Evolutionary conservation across 2,888 invertebrate species (phyloP).

Genomic region (Dugesia japonica): DNA sequence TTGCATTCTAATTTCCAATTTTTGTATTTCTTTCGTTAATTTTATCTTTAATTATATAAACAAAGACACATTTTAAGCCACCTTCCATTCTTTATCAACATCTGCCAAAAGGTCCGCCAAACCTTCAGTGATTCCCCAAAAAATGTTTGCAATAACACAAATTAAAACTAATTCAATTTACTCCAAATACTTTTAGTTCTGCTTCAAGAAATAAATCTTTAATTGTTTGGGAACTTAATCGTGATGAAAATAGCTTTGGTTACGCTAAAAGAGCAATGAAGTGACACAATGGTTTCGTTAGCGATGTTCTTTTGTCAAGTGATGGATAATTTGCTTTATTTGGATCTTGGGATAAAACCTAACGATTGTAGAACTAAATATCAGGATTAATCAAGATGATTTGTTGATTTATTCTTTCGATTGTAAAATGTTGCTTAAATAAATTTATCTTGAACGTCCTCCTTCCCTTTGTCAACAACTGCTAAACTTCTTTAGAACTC

Average conservation of each 20-base stretch:
- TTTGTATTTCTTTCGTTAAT: no score
- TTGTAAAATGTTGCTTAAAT: no score
- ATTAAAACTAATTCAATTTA: constrained; percentile 96
- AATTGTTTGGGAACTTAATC: constrained; percentile 90
- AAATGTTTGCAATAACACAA: constrained; percentile 99
- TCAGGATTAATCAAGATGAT: constrained; percentile 74
- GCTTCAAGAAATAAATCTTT: constrained; percentile 74
- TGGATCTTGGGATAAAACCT: constrained; percentile 96
- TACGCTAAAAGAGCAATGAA: constrained; percentile 81
- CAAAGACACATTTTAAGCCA: no score
- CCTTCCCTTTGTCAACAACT: no score
- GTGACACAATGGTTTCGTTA: constrained; percentile 95
- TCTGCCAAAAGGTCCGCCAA: no score
- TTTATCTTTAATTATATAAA: no score
- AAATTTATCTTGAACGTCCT: no score
- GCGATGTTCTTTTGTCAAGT: constrained; percentile 86
- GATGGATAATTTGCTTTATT: constrained; percentile 98
- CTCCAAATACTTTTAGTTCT: constrained; percentile 90
- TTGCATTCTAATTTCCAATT: no score
- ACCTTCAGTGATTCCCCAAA: no score
- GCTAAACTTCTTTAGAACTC: no score
- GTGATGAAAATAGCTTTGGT: constrained; percentile 83
- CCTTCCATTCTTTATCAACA: no score
- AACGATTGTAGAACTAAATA: constrained; percentile 92
- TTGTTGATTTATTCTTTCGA: no score